Evolutionary conservation across 2,797 vertebrate genomes (phyloP).

Genomic region (Xiphorhynchus erythropygius): DNA sequence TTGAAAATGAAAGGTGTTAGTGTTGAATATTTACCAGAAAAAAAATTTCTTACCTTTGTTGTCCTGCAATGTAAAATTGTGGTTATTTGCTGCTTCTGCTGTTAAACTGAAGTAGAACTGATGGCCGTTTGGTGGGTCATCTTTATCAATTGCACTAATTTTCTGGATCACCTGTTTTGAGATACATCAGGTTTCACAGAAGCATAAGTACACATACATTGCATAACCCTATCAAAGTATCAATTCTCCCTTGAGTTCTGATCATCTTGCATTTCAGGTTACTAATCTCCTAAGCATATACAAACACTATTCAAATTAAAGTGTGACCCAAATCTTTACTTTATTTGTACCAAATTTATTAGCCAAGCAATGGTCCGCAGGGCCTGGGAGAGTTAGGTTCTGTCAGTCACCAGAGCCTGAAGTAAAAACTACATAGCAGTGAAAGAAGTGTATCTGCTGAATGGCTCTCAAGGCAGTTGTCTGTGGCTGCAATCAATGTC

Average conservation of each 20-base stretch:
- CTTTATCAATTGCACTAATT: slow-evolving; percentile 92
- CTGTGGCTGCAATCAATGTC: background rate
- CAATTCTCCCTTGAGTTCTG: background rate
- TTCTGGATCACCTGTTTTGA: slow-evolving; percentile 89
- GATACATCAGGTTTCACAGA: background rate
- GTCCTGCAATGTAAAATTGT: slow-evolving; percentile 93
- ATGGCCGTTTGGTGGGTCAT: slow-evolving; percentile 89
- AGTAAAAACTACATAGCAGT: background rate
- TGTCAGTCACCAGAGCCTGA: background rate
- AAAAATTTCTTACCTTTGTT: slow-evolving; percentile 86
- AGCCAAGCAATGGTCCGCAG: background rate
- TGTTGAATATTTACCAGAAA: background rate
- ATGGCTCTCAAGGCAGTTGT: background rate
- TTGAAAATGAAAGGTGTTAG: background rate
- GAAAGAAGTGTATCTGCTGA: background rate
- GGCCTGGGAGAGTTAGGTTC: background rate
- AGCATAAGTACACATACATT: background rate
- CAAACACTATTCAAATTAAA: background rate
- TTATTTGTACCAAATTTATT: background rate
- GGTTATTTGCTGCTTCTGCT: slow-evolving; percentile 83
- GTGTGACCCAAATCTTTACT: background rate
- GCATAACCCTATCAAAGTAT: background rate
- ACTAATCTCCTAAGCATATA: background rate
- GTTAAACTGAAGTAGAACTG: slow-evolving; percentile 91
- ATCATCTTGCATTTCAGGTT: background rate